Evolutionary conservation across 1,140 invertebrate genomes (phyloP), one percentile per base, ranked within the genome.

Genomic region (Zaprionus kolodkinae): DNA sequence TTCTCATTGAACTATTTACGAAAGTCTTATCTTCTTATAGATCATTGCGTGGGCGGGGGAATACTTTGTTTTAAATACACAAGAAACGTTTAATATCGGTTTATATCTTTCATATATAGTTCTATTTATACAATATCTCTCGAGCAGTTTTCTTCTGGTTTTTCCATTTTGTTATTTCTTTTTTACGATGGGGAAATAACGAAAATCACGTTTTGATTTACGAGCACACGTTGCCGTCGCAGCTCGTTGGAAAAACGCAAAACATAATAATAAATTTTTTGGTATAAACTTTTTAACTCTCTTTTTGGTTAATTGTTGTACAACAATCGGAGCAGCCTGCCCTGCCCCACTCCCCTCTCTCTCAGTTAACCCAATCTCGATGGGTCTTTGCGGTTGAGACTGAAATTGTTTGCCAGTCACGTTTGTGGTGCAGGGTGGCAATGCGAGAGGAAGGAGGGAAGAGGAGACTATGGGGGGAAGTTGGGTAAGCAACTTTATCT

Each of bases 331-430:
- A 68, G 40, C 21, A 36, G 25, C 13, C 38, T 15, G 15, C 15
- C 15, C 6, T 3, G 1, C 27, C 27, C 27, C 27, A 30, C 27
- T 30, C 4, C 27, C 27, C 27, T 2, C 40, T 15, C n/a, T 13
- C 6, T 6, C n/a, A 79, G 75, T 81, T 83, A 78, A 81, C 60
- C 67, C 78, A 67, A 81, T 77, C 74, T 78, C 66, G 64, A 63
- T 81, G 73, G 74, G 70, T 73, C 71, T 77, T 68, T 84, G 81
- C 70, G 74, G 77, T 72, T 85, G 64, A 86, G 81, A 81, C 72
- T 55, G 65, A 86, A 85, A 86, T 78, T 85, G 82, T 86, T 78
- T 81, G 82, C 82, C 75, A 86, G 82, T 85, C 82, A 85, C 82
- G 82, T 85, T 81, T 85, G 76, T 85, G 81, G 55, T 85, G 81